Base-by-base conservation (phyloP, 2,888 invertebrate species). In the Gastracanthus pulcherrimus region DNA sequence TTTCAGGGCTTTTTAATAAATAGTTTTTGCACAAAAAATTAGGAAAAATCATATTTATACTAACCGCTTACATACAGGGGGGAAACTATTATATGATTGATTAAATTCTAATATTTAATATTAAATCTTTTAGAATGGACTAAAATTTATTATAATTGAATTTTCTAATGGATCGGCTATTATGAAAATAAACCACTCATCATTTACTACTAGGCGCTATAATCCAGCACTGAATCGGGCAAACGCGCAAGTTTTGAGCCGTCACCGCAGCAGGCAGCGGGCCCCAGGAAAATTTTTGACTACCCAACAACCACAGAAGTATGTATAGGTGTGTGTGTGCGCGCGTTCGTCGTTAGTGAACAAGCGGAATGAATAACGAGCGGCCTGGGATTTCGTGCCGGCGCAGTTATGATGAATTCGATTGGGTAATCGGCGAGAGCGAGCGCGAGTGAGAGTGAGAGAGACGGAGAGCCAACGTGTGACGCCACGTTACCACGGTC, bases 351-450 rank as follows among this genome's bases (percentile, higher is more conserved):
- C 38, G 26, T 62, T 55, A 41, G 55, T 16, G 48, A 77, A 64
- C 55, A 75, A 70, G 29, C 51, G 36, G 75, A 78, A 78, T 67
- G 51, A 82, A 78, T 82, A 78, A 78, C 64, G 76, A 80, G 66
- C 55, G 36, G 67, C 26, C 48, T 67, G 76, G 74, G 84, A 86
- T 87, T 87, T 87, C 87, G 87, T 89, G 64, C 69, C 67, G 41
- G 66, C 60, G 69, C 88, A 87, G 88, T 90, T 89, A 89, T 89
- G 90, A 91, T 90, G 89, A 90, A 90, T 91, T 90, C 88, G 89
- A 91, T 91, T 91, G 90, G 87, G 90, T 90, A 91, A 91, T 84
- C 83, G 83, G 82, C 75, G 83, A 83, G 80, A 23, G 23, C 29
- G 23, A 6, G 29, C 41, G n/a, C 34, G 19, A 58, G 51, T 62